Conservation (phyloP, 2,113 vertebrate genomes). For the Sander vitreus region DNA sequence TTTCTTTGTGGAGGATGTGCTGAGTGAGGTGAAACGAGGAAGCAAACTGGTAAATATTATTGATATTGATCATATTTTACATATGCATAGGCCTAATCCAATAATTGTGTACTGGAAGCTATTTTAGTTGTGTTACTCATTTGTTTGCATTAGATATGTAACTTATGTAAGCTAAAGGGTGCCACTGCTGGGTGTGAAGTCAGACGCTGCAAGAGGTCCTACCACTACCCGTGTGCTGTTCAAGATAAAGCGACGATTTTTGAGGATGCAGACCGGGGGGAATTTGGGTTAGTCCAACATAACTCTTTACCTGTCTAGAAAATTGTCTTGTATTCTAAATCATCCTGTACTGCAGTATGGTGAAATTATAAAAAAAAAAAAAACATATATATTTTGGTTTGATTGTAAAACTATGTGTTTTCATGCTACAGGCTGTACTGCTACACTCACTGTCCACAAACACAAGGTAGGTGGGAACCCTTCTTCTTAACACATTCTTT, state of each 20-base stretch:
- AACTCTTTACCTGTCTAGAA: background rate
- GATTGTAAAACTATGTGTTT: background rate
- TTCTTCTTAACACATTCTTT: background rate
- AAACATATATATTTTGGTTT: background rate
- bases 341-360: background rate
- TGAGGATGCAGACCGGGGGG: constrained; percentile 28
- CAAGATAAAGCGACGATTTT: background rate
- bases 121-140: background rate
- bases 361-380: background rate
- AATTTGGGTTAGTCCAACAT: constrained; percentile 66
- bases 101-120: background rate
- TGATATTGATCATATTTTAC: background rate
- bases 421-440: constrained; percentile 66
- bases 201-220: constrained; percentile 73
- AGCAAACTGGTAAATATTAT: constrained; percentile 64
- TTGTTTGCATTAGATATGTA: constrained; percentile 55
- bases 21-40: constrained; percentile 74
- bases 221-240: constrained; percentile 83
- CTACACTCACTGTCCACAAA: background rate
- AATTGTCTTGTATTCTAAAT: background rate
- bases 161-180: constrained; percentile 62
- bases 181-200: constrained; percentile 83
- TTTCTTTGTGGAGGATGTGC: constrained; percentile 75
- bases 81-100: too few relatives aligned
- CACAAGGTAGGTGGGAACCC: background rate